Conservation (phyloP, 2,113 vertebrate species). For the Coryphaenoides rupestris region DNA sequence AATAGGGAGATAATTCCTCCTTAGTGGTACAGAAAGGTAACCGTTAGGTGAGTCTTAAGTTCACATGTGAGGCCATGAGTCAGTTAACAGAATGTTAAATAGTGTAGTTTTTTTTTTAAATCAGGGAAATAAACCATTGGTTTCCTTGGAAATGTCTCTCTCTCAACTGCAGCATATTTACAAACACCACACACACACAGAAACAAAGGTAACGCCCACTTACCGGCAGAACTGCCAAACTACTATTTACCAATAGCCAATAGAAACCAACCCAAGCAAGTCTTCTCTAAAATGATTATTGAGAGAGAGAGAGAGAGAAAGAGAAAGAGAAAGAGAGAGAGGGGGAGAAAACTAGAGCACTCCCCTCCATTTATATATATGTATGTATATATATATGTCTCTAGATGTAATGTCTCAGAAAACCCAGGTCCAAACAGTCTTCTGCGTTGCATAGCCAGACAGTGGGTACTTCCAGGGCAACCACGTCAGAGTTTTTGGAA, state of each 20-base stretch:
- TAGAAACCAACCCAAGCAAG: slow-evolving; percentile 43
- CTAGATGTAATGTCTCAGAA: slow-evolving; percentile 23
- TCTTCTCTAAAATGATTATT: slow-evolving; percentile 42
- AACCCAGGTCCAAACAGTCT: slow-evolving; percentile 21
- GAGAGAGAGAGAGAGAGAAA: neutral
- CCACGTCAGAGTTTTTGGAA: slow-evolving; percentile 34
- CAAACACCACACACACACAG: slow-evolving; percentile 20
- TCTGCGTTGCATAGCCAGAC: slow-evolving; percentile 65
- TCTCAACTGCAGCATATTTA: neutral
- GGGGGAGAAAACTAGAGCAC: neutral
- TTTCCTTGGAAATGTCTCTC: slow-evolving; percentile 10
- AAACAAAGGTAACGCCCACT: slow-evolving; percentile 24
- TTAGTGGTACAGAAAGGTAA: slow-evolving; percentile 12
- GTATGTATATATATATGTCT: slow-evolving; percentile 13
- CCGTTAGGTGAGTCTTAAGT: neutral
- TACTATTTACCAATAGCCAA: slow-evolving; percentile 50
- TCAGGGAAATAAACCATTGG: neutral
- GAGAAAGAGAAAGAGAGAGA: neutral
- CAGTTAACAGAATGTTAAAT: slow-evolving; percentile 51
- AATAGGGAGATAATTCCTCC: slow-evolving; percentile 8
- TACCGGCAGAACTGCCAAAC: slow-evolving; percentile 35
- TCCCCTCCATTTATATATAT: slow-evolving; percentile 3
- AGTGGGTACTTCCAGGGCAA: slow-evolving; percentile 43
- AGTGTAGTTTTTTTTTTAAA: slow-evolving; percentile 27
- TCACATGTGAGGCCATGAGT: slow-evolving; percentile 25